Conservation (phyloP, 2,888 invertebrate genomes). For the Ichneumoninae sp. region DNA sequence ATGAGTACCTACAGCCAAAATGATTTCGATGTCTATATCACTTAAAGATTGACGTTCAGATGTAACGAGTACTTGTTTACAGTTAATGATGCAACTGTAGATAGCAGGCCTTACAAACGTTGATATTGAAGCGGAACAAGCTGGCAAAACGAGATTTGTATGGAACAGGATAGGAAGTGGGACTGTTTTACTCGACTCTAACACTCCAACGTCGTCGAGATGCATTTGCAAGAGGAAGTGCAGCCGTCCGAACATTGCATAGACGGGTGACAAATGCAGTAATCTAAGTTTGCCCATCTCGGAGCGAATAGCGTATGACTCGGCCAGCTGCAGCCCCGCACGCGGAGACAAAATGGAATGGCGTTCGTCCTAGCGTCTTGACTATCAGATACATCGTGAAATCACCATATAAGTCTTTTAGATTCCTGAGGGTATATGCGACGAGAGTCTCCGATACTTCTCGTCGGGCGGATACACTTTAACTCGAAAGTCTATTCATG, state of each 20-base stretch:
- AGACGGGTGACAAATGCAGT: conserved; percentile 75
- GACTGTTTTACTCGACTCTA: conserved; percentile 30
- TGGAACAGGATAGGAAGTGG: neutral
- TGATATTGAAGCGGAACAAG: neutral
- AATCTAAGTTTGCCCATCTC: conserved; percentile 79
- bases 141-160: neutral
- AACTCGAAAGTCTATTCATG: conserved; percentile 7
- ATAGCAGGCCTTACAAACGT: neutral
- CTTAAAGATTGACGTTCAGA: neutral
- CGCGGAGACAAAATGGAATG: conserved; percentile 42
- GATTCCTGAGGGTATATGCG: neutral
- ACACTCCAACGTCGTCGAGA: conserved; percentile 44
- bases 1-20: neutral
- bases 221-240: conserved; percentile 16
- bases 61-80: neutral
- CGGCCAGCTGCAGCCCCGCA: conserved; percentile 31
- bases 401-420: conserved; percentile 47
- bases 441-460: neutral
- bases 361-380: conserved; percentile 28
- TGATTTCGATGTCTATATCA: neutral
- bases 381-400: conserved; percentile 51
- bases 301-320: conserved; percentile 64
- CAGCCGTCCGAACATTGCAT: conserved; percentile 36
- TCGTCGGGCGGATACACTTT: neutral
- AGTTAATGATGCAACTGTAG: neutral